Conservation (phyloP, 2,797 vertebrate species). For the Schizothorax lantsangensis region DNA sequence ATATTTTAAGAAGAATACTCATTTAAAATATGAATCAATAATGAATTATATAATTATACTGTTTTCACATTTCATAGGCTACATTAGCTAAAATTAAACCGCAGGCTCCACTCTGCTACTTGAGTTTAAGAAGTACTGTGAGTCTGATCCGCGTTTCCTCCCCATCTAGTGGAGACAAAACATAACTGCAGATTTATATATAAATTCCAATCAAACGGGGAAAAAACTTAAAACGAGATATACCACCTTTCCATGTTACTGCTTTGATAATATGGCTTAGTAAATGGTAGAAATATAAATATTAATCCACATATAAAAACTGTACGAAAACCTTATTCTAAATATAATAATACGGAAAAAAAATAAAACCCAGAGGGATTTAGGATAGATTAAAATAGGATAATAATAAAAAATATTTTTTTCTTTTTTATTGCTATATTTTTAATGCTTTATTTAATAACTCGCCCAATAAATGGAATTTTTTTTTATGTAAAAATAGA, state of each 20-base stretch:
- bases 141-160: not conserved
- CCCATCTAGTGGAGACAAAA: conserved; percentile 13
- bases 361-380: not conserved
- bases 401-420: not conserved
- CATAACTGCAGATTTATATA: not conserved
- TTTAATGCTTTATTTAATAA: not conserved
- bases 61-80: not conserved
- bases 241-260: not conserved
- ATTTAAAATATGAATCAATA: not conserved
- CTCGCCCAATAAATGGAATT: not conserved
- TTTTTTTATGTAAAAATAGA: not conserved
- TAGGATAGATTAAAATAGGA: not conserved
- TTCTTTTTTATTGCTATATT: not conserved
- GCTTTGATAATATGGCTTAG: not conserved
- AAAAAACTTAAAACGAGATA: not conserved
- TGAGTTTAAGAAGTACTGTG: not conserved
- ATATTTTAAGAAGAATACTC: not conserved
- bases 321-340: not conserved
- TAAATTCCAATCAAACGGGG: not conserved
- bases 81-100: not conserved
- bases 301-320: not conserved
- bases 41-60: not conserved
- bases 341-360: not conserved
- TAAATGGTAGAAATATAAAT: not conserved
- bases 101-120: not conserved